Base-by-base conservation (phyloP, 2,888 invertebrate genomes). In the Tenthredo scrophulariae region DNA sequence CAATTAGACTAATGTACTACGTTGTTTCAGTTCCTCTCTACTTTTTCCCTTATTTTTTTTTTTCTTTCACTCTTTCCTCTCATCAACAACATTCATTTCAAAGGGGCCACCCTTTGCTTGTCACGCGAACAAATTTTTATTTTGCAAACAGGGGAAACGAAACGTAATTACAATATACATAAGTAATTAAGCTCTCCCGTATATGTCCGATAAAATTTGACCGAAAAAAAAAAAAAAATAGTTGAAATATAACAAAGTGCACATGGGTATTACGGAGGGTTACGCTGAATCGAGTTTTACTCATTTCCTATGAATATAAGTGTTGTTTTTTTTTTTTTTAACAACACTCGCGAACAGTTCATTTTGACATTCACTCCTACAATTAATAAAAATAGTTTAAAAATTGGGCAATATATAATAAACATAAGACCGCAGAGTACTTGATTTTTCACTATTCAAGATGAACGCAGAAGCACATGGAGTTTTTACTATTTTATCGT, bases 101-200 rank as follows among this genome's bases (percentile, higher is more conserved):
- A 18, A 62, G 15, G 6, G 18, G 18, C 33, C 67, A 33, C 67
- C 67, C 33, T 67, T 33, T 2, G 67, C 67, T 67, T 33, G 67
- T 67, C 67, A 67, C 67, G 67, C 67, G 33, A 67, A 67, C 67
- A 67, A 67, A 67, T 67, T 67, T 67, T 67, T 67, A 67, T 67
- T 67, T 67, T 15, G 26, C 33, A 9, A 67, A 33, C 33, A 67
- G 67, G 67, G 67, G 33, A 67, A 67, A 67, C 67, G 26, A 33
- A 67, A 29, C 67, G 67, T 67, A 26, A 67, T 67, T 67, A 33
- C 67, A 67, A 67, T 33, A 67, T 67, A 67, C 67, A 67, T 67
- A 67, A 67, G 67, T 67, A 67, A 67, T 67, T 33, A 33, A 33
- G 67, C 33, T 67, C 67, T 18, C 33, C 15, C 67, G 26, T 62